These are phyloP conservation scores for Xanthorhoe designata DNA, from an alignment of 2,888 invertebrate genomes.

Conservation along the genomic window DNA sequence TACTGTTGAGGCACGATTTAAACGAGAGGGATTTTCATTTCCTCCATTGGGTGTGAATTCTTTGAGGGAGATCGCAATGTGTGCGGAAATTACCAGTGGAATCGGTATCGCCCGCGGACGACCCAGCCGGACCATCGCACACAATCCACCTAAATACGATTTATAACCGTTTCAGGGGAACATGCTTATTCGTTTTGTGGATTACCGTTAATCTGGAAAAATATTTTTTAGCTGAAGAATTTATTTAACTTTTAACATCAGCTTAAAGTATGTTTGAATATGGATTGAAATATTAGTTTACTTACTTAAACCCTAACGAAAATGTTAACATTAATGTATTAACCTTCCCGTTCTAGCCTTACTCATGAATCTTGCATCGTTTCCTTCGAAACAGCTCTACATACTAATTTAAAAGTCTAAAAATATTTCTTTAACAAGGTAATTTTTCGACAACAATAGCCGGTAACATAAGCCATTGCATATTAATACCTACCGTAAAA, in stretches of 20 bases:
- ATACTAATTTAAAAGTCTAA: conserved; percentile 33
- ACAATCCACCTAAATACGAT: conserved; percentile 47
- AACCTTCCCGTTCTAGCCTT: neutral
- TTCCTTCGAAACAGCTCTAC: conserved; percentile 17
- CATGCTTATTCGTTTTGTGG: conserved; percentile 27
- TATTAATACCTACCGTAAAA: conserved; percentile 61
- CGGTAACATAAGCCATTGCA: conserved; percentile 49
- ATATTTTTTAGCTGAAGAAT: conserved; percentile 15
- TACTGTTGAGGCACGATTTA: conserved; percentile 66
- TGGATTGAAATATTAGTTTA: neutral
- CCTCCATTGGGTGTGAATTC: conserved; percentile 62
- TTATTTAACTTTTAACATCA: conserved; percentile 1
- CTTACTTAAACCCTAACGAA: neutral
- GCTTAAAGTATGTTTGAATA: neutral
- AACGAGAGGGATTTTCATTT: conserved; percentile 74
- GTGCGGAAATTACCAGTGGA: conserved; percentile 75
- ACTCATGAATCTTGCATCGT: conserved; percentile 27
- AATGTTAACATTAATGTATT: neutral
- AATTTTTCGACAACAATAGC: conserved; percentile 46
- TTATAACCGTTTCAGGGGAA: conserved; percentile 35
- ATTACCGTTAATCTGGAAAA: conserved; percentile 19
- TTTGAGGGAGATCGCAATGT: conserved; percentile 61
- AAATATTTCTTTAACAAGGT: conserved; percentile 23
- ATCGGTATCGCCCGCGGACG: conserved; percentile 63
- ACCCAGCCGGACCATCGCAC: conserved; percentile 57